Percentiles rank a stretch among this genome's conserved stretches.
phyloP scores from a whole-genome alignment of 1,140 invertebrate genomes.

The Bombus fervidus region DNA sequence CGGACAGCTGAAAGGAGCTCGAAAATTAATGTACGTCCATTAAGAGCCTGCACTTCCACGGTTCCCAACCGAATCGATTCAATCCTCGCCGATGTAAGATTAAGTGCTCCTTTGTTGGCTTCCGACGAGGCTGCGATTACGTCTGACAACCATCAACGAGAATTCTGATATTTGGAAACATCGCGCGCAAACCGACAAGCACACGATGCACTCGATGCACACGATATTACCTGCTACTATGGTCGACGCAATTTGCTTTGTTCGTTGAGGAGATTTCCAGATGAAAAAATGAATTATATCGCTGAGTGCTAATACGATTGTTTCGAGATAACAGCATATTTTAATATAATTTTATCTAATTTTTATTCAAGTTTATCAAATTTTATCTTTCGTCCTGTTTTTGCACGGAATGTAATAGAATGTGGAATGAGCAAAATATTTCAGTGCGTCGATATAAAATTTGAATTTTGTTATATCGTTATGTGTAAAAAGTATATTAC shows the following conservation, averaged over 20 bases:
- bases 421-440: background rate
- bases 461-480: background rate
- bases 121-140: slow-evolving; percentile 9
- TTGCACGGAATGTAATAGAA: background rate
- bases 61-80: slow-evolving; percentile 43
- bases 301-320: background rate
- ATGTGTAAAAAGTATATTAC: no score
- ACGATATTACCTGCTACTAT: background rate
- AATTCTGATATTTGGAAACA: slow-evolving; percentile 23
- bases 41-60: slow-evolving; percentile 39
- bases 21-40: slow-evolving; percentile 59
- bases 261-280: background rate
- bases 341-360: no score
- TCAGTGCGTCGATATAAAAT: background rate
- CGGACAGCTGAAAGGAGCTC: slow-evolving; percentile 44
- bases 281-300: background rate
- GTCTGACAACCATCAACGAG: slow-evolving; percentile 17
- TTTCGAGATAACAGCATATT: background rate
- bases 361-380: no score
- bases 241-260: slow-evolving; percentile 6
- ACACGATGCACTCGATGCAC: no score
- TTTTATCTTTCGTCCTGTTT: background rate
- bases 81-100: slow-evolving; percentile 44
- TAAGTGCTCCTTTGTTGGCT: slow-evolving; percentile 57
- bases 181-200: background rate